Conservation (phyloP, 2,797 vertebrate genomes). For the Clarias fuscus region DNA sequence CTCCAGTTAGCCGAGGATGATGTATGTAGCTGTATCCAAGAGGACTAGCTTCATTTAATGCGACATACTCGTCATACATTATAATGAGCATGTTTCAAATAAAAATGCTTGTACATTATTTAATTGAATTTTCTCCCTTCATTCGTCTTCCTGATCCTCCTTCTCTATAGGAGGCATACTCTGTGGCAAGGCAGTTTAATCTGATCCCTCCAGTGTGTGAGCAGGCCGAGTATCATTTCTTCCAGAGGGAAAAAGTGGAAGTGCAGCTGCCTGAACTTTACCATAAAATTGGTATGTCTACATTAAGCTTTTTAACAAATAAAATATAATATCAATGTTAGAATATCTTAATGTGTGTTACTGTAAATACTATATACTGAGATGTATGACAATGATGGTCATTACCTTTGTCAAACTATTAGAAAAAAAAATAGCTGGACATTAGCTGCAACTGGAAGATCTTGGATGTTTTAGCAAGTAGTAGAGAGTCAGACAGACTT, state of each 20-base stretch:
- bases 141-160: conserved; percentile 11
- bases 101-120: neutral
- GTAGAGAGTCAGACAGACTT: neutral
- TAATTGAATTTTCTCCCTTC: neutral
- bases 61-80: neutral
- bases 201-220: conserved; percentile 97
- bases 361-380: neutral
- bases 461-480: neutral
- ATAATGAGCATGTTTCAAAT: neutral
- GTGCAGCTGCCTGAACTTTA: conserved; percentile 95
- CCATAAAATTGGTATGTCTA: conserved; percentile 90
- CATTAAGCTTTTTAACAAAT: neutral
- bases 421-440: too few relatives aligned
- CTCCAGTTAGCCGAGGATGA: too few relatives aligned
- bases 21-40: neutral
- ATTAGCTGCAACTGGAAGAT: neutral
- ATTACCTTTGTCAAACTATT: neutral
- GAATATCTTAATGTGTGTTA: neutral
- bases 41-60: too few relatives aligned
- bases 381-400: neutral
- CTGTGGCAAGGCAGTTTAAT: conserved; percentile 96
- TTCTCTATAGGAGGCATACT: conserved; percentile 89
- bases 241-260: conserved; percentile 98
- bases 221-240: conserved; percentile 97
- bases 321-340: neutral